Evolutionary conservation across 2,888 invertebrate species (phyloP).

Genomic region (Zhuqinia jingwanae): DNA sequence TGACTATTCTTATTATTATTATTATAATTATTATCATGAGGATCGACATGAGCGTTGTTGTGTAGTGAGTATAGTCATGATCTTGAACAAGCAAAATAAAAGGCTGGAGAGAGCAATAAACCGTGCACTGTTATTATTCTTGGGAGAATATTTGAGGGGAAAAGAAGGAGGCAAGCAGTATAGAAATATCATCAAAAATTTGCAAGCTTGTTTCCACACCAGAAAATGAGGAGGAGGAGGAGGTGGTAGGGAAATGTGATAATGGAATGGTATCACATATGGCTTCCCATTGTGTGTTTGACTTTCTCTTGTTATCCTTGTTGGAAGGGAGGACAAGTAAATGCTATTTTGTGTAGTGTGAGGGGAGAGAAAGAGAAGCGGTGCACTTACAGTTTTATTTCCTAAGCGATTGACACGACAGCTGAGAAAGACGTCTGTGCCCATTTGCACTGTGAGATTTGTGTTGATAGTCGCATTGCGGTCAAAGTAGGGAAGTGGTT

Average conservation of each 20-base stretch:
- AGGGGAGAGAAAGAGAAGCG: conserved; percentile 35
- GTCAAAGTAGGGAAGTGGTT: conserved; percentile 78
- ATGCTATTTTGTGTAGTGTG: neutral
- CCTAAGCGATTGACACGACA: conserved; percentile 79
- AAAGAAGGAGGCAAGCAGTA: too few species aligned
- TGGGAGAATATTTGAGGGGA: too few species aligned
- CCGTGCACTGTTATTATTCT: conserved; percentile 37
- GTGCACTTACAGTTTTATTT: conserved; percentile 78
- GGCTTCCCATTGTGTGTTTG: too few species aligned
- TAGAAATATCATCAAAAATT: too few species aligned
- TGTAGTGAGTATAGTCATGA: conserved; percentile 27
- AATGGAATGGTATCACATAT: too few species aligned
- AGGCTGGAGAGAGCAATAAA: too few species aligned
- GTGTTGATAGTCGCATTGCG: conserved; percentile 78
- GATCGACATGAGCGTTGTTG: conserved; percentile 11
- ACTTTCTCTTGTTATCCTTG: neutral
- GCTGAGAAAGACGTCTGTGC: conserved; percentile 78
- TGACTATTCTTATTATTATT: conserved; percentile 41
- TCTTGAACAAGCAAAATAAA: neutral
- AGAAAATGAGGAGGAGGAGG: too few species aligned
- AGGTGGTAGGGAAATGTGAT: too few species aligned
- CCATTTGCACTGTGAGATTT: conserved; percentile 79
- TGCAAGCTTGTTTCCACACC: too few species aligned
- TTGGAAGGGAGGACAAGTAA: neutral
- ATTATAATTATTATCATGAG: conserved; percentile 30